Percentiles rank a stretch among this genome's conserved stretches.
phyloP scores from a whole-genome alignment of 1,140 invertebrate genomes.

The Whitmania pigra region DNA sequence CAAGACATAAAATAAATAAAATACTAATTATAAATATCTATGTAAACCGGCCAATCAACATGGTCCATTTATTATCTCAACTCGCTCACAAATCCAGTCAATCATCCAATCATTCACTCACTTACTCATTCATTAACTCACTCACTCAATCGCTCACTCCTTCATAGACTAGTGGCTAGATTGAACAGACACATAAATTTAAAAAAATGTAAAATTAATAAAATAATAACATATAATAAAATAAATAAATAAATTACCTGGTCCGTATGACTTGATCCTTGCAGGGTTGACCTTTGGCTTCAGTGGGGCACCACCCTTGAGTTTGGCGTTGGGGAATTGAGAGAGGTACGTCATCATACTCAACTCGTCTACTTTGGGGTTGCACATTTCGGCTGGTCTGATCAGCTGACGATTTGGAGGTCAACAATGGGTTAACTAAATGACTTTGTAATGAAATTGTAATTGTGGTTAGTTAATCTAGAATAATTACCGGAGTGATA shows the following conservation, averaged over 20 bases:
- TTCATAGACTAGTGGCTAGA: too few relatives aligned
- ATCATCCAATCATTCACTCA: neutral
- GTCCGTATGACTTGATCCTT: constrained; percentile 10
- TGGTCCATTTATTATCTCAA: too few relatives aligned
- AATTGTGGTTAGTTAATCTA: too few relatives aligned
- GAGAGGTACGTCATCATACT: constrained; percentile 93
- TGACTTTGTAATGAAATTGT: neutral
- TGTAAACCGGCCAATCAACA: too few relatives aligned
- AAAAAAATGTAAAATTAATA: too few relatives aligned
- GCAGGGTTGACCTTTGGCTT: constrained; percentile 62
- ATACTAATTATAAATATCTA: too few relatives aligned
- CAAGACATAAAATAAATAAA: too few relatives aligned
- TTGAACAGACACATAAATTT: too few relatives aligned
- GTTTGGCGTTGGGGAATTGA: constrained; percentile 77
- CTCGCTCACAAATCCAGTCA: too few relatives aligned
- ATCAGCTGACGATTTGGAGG: constrained; percentile 54
- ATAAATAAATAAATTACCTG: too few relatives aligned
- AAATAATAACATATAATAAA: too few relatives aligned
- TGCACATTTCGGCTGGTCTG: constrained; percentile 79
- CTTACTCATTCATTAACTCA: neutral
- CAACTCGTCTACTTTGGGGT: constrained; percentile 81
- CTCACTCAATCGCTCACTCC: neutral
- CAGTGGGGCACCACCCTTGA: constrained; percentile 67
- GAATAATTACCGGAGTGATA: too few relatives aligned
- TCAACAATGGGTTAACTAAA: constrained; percentile 43